These are phyloP conservation scores for Notodonta ziczac DNA, from an alignment of 2,888 invertebrate genomes.

Conservation along the genomic window DNA sequence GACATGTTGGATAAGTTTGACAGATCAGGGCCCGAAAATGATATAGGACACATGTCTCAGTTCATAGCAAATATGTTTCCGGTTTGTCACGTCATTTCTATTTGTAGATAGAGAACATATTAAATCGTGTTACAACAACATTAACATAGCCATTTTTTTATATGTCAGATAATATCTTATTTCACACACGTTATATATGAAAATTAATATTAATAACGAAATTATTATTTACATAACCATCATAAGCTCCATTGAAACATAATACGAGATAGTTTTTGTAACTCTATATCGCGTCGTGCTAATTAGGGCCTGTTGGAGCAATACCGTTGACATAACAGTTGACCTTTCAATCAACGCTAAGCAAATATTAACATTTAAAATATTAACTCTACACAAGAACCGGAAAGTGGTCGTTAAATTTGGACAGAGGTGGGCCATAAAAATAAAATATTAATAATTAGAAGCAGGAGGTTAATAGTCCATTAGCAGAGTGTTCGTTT, in stretches of 20 bases:
- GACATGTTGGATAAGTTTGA: constrained; percentile 78
- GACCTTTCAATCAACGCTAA: constrained; percentile 71
- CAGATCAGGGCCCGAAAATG: constrained; percentile 73
- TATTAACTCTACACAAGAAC: constrained; percentile 63
- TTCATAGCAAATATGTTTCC: constrained; percentile 39
- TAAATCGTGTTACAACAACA: constrained; percentile 39
- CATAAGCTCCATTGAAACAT: constrained; percentile 44
- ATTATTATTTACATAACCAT: constrained; percentile 32
- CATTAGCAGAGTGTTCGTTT: constrained; percentile 63
- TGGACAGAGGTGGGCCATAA: constrained; percentile 66
- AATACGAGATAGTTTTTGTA: constrained; percentile 55
- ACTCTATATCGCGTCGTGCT: constrained; percentile 52
- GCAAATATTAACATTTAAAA: constrained; percentile 71
- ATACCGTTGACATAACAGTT: constrained; percentile 57
- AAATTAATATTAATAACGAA: constrained; percentile 49
- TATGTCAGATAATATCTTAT: constrained; percentile 51
- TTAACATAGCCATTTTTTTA: constrained; percentile 42
- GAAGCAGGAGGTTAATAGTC: constrained; percentile 70
- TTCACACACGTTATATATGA: constrained; percentile 39
- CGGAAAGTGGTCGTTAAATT: constrained; percentile 76
- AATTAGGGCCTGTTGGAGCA: constrained; percentile 53
- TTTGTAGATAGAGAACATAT: constrained; percentile 27
- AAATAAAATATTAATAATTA: constrained; percentile 81
- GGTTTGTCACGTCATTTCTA: constrained; percentile 28
- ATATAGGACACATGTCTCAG: constrained; percentile 61